Base-by-base conservation (phyloP, 2,113 vertebrate species). In the Hipposideros armiger region DNA sequence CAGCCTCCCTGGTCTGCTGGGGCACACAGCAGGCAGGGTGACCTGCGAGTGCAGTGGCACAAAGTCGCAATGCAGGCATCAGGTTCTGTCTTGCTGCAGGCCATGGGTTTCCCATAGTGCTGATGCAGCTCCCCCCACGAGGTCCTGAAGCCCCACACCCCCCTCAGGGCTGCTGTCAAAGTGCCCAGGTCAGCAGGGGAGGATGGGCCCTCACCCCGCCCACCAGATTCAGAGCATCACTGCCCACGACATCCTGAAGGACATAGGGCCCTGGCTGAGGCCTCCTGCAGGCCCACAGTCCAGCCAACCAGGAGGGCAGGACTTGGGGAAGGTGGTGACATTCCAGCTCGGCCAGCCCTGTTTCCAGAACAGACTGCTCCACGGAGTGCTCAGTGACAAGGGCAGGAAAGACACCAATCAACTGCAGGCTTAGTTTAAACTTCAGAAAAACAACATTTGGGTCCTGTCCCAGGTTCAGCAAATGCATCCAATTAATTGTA, bases 371-470 rank as follows among this genome's bases (percentile, higher is more conserved):
- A 77, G 6, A n/a, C 42, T 42, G 60, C 45, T 20, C 66, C 42
- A 5, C 16, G 4, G 50, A 74, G 86, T 74, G 84, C 58, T 58
- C 36, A 13, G 13, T 8, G 26, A 10, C 26, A 16, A 13, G 4
- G 13, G 13, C 4, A 4, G 16, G 40, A 5, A 11, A 56, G 11
- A 78, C 10, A 40, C 20, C 19, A 40, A 36, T 42, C 19, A 66
- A 67, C 11, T 52, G 30, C 42, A 60, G 54, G 54, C 84, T 94
- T 56, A 47, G 72, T 36, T n/a, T 28, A 9, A 52, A 73, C 82
- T 94, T 93, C 77, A 97, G 86, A 32, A 90, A 77, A 87, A 91
- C 50, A 87, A 36, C 54, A 93, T 60, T 91, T 70, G 69, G 87
- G 42, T 72, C 73, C 62, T 54, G 7, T 67, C 67, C 60, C 73